Base-by-base conservation (phyloP, 2,888 invertebrate species). In the Agonopterix heracliana region DNA sequence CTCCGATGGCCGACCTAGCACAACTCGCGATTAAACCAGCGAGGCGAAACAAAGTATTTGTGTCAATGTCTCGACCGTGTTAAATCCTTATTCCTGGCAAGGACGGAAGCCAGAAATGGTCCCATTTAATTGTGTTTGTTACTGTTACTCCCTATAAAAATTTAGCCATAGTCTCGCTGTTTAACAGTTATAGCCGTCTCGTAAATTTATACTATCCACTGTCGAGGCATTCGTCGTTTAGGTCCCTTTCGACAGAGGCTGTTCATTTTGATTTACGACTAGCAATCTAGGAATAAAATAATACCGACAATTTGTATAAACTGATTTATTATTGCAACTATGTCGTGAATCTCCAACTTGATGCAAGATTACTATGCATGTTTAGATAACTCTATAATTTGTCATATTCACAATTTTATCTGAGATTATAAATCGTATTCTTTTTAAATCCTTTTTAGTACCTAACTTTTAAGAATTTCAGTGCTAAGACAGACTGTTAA, bases 241-340 rank as follows among this genome's bases (percentile, higher is more conserved):
- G 44, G 26, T 47, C 34, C 46, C n/a, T 47, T 43, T 43, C 34
- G 44, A 36, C 34, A 12, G 47, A 10, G 44, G 43, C 17, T 26
- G 44, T 47, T 44, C 17, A 38, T 34, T 43, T 47, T 47, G 43
- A 47, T 47, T 47, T 47, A 47, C 43, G 47, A 47, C 11, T 35
- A 34, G 41, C 14, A 36, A 45, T 45, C 38, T 45, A n/a, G 26
- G 26, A 7, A 26, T 26, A 26, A 26, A 26, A 14, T 5, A 26
- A 26, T 26, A 26, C 26, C 5, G 7, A 5, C 26, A 26, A 26
- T 26, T 26, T 7, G 7, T 26, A 26, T 26, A 26, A 7, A 26
- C 26, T 1, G 26, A 26, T 26, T 26, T 26, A 26, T 26, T 26
- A 26, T 26, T 26, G 17, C 1, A 2, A 26, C 3, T 17, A 3